A percentile compares a stretch with the other conserved stretches of the same genome.
These are phyloP conservation scores for Urocitellus parryii DNA, from an alignment of 2,113 vertebrate species.

Conservation along the genomic window DNA sequence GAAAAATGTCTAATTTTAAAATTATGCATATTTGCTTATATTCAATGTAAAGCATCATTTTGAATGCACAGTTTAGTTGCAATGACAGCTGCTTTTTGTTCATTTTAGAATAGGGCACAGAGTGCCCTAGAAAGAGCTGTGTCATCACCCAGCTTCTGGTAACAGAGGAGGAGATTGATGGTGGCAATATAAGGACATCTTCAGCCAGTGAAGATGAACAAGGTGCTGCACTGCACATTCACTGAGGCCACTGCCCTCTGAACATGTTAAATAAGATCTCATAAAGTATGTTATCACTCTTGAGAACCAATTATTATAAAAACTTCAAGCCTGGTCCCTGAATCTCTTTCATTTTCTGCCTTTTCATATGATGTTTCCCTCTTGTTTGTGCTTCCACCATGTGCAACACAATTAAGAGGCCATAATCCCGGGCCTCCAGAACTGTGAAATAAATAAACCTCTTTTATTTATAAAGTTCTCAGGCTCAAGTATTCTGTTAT, in stretches of 20 bases:
- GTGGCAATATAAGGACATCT: background rate
- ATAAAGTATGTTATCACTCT: background rate
- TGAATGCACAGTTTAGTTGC: background rate
- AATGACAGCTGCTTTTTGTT: background rate
- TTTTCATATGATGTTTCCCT: background rate
- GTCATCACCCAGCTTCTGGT: background rate
- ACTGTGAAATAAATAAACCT: background rate
- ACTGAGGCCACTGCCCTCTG: background rate
- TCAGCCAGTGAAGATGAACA: background rate
- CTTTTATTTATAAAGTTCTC: background rate
- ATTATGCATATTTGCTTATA: background rate
- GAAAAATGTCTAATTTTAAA: background rate
- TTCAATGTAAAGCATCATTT: background rate
- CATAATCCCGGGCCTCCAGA: background rate
- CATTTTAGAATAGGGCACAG: too few relatives aligned
- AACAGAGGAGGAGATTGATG: background rate
- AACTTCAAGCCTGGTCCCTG: background rate
- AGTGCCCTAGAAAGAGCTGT: background rate
- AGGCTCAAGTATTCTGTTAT: background rate
- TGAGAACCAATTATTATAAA: background rate
- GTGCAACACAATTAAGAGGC: background rate
- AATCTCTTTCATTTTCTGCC: background rate
- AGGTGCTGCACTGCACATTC: background rate
- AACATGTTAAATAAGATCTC: background rate
- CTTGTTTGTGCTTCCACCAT: background rate